These are phyloP conservation scores for Hiodon tergisus DNA, from an alignment of 2,113 vertebrate species.

Conservation along the genomic window DNA sequence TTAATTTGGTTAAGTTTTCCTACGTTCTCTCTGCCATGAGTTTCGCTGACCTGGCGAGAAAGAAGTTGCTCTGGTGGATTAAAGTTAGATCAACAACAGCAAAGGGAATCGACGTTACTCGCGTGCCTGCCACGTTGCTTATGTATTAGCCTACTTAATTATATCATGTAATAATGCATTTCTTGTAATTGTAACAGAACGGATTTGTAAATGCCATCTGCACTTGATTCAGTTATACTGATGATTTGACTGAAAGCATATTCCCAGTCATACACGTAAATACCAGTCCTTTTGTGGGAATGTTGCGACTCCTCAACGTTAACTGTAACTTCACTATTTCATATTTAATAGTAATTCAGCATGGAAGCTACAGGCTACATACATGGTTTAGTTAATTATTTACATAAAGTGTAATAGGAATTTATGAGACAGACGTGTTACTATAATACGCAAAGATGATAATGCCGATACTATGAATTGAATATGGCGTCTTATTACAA, in stretches of 20 bases:
- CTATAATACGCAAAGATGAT: no score
- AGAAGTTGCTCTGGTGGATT: background rate
- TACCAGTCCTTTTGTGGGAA: no score
- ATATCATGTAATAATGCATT: background rate
- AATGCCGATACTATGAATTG: no score
- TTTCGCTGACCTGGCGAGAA: background rate
- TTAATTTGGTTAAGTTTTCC: slow-evolving; percentile 65
- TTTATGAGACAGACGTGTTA: no score
- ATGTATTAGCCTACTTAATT: background rate
- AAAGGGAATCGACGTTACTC: background rate
- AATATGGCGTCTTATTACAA: slow-evolving; percentile 1
- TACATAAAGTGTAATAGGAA: no score
- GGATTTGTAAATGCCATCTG: background rate
- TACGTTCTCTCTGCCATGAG: slow-evolving; percentile 11
- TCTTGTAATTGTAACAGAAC: background rate
- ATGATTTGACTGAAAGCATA: no score
- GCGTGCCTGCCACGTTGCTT: background rate
- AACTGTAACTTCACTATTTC: no score
- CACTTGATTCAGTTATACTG: background rate
- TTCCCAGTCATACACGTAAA: no score
- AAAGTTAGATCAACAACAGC: slow-evolving; percentile 1
- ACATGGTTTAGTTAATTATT: no score
- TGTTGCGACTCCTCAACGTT: no score
- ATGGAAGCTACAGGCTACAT: no score
- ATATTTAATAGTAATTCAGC: no score